phyloP scores from a whole-genome alignment of 2,113 vertebrate genomes.

The Triplophysa tibetana region DNA sequence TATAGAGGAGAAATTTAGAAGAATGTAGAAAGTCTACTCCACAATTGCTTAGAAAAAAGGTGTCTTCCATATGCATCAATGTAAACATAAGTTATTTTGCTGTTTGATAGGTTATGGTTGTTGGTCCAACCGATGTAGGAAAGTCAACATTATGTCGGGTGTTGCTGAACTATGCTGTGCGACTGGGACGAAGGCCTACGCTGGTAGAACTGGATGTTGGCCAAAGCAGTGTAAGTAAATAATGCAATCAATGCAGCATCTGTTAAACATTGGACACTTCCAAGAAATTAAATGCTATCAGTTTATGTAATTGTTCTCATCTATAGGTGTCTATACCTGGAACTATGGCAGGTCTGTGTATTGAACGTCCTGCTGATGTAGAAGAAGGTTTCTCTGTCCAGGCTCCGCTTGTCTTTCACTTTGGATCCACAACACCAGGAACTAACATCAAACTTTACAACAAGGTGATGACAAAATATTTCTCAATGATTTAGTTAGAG shows the following conservation, averaged over 20 bases:
- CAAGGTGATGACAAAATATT: conserved; percentile 74
- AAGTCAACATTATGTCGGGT: conserved; percentile 91
- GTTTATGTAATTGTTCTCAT: background rate
- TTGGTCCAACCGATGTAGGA: conserved; percentile 93
- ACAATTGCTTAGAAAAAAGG: too few species aligned
- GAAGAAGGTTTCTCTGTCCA: conserved; percentile 97
- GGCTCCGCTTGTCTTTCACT: conserved; percentile 97
- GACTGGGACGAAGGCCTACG: conserved; percentile 93
- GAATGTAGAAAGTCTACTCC: too few species aligned
- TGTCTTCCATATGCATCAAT: background rate
- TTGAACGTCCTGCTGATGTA: conserved; percentile 93
- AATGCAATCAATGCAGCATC: background rate
- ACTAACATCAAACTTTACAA: conserved; percentile 99
- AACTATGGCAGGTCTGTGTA: conserved; percentile 92
- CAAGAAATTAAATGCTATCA: background rate
- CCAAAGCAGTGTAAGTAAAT: conserved; percentile 83
- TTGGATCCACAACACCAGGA: conserved; percentile 94
- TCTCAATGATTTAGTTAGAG: background rate
- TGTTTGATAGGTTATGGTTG: conserved; percentile 85
- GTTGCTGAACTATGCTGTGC: conserved; percentile 91
- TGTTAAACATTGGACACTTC: background rate
- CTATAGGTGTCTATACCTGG: conserved; percentile 88
- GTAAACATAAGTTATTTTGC: background rate
- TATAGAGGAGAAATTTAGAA: too few species aligned
- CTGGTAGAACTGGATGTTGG: conserved; percentile 96